phyloP scores from a whole-genome alignment of 23 tunicate genomes.

The Pegea sp. region DNA sequence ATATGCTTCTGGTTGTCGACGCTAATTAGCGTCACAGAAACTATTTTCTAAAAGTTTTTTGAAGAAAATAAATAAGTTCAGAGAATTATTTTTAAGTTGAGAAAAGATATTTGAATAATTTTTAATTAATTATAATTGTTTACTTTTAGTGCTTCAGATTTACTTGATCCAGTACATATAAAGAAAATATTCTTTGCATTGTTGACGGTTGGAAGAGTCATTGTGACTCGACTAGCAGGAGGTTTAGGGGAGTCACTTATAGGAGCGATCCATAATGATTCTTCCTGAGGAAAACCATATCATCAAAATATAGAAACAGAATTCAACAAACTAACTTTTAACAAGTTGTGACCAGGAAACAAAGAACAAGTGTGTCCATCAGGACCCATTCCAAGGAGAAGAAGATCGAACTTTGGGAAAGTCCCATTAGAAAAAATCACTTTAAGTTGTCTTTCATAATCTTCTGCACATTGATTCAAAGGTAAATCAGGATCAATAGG shows the following conservation, averaged over 20 bases:
- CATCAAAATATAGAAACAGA: not conserved
- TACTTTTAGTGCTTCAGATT: too few species aligned
- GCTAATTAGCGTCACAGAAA: too few species aligned
- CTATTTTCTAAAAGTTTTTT: too few species aligned
- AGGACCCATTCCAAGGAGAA: slow-evolving; percentile 89
- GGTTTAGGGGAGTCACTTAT: slow-evolving; percentile 87
- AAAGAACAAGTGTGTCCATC: slow-evolving; percentile 95
- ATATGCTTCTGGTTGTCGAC: too few species aligned
- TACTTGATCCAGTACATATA: slow-evolving; percentile 58
- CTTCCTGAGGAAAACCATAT: slow-evolving; percentile 13
- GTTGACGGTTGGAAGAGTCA: slow-evolving; percentile 67
- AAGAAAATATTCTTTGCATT: slow-evolving; percentile 67
- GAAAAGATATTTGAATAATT: too few species aligned
- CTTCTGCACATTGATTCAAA: slow-evolving; percentile 58
- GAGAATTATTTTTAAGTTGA: too few species aligned
- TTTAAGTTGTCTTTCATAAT: slow-evolving; percentile 48
- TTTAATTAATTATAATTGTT: too few species aligned
- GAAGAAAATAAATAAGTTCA: too few species aligned
- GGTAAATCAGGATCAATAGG: slow-evolving; percentile 42
- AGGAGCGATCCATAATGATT: slow-evolving; percentile 45
- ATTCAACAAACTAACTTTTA: slow-evolving; percentile 13
- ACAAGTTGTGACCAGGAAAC: slow-evolving; percentile 61
- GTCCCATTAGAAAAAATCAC: slow-evolving; percentile 5
- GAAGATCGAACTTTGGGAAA: slow-evolving; percentile 52
- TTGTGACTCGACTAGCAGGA: slow-evolving; percentile 66